phyloP scores from a whole-genome alignment of 2,888 invertebrate species.

The Rambutsinella grinnellia region DNA sequence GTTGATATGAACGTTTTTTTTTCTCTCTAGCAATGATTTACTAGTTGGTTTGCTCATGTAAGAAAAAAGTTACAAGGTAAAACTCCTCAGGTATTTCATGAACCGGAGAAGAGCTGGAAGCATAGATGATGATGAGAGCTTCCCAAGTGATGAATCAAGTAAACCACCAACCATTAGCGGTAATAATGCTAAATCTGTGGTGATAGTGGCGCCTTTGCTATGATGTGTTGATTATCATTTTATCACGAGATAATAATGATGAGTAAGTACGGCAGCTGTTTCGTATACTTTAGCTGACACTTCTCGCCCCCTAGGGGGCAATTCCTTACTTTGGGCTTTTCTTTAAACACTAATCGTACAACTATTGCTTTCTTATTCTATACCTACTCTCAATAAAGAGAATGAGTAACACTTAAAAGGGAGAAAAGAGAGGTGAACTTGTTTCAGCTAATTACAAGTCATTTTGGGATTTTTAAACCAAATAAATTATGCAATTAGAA shows the following conservation, averaged over 20 bases:
- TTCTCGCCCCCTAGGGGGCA: slow-evolving; percentile 45
- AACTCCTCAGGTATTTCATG: too few relatives aligned
- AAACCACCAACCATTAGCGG: slow-evolving; percentile 56
- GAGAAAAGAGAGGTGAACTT: too few relatives aligned
- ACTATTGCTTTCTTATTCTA: slow-evolving; percentile 4
- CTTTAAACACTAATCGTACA: not conserved
- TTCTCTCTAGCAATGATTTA: not conserved
- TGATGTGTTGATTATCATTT: slow-evolving; percentile 58
- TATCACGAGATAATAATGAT: slow-evolving; percentile 40
- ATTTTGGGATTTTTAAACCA: too few relatives aligned
- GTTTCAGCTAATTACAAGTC: too few relatives aligned
- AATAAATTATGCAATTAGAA: too few relatives aligned
- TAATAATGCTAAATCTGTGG: slow-evolving; percentile 56
- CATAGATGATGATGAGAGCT: slow-evolving; percentile 6
- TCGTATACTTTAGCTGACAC: slow-evolving; percentile 51
- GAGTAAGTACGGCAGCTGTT: slow-evolving; percentile 61
- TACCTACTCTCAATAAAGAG: too few relatives aligned
- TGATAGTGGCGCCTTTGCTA: slow-evolving; percentile 56
- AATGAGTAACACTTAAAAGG: too few relatives aligned
- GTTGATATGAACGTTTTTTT: not conserved
- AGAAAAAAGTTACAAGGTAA: too few relatives aligned
- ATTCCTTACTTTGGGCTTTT: too few relatives aligned
- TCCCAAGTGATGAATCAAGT: slow-evolving; percentile 56
- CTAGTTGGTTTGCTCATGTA: too few relatives aligned
- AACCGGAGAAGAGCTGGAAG: not conserved